Evolutionary conservation across 2,888 invertebrate genomes (phyloP).

Genomic region (Rhingia rostrata): DNA sequence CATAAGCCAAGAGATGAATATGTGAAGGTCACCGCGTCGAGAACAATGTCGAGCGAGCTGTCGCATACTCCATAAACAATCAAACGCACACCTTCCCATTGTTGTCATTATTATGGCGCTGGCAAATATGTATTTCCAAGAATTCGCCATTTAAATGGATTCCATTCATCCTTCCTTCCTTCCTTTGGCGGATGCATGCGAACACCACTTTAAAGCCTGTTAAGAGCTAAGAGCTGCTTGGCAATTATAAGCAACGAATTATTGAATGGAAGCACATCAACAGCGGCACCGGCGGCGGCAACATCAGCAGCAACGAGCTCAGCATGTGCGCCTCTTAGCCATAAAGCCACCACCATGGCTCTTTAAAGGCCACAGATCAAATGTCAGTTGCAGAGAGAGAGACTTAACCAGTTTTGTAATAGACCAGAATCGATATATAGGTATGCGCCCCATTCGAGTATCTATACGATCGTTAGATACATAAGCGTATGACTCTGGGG

Average conservation of each 20-base stretch:
- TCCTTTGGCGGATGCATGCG: constrained; percentile 12
- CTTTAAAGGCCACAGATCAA: constrained; percentile 73
- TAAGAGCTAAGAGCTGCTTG: constrained; percentile 10
- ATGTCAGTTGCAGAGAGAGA: constrained; percentile 67
- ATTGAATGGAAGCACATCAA: constrained; percentile 63
- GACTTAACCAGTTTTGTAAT: constrained; percentile 72
- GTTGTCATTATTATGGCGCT: constrained; percentile 38
- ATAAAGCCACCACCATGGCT: constrained; percentile 54
- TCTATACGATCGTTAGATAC: background rate
- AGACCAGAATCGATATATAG: constrained; percentile 66
- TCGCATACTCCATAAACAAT: constrained; percentile 66
- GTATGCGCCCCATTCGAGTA: constrained; percentile 50
- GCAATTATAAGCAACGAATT: constrained; percentile 60
- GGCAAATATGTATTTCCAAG: constrained; percentile 20
- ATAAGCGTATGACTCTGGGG: background rate
- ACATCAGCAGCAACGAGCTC: constrained; percentile 36
- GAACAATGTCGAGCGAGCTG: constrained; percentile 53
- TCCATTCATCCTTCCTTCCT: constrained; percentile 46
- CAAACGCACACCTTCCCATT: constrained; percentile 70
- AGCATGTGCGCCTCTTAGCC: constrained; percentile 58
- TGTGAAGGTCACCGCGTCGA: constrained; percentile 40
- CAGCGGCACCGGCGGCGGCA: constrained; percentile 43
- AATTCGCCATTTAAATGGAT: constrained; percentile 68
- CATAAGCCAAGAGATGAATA: constrained; percentile 34
- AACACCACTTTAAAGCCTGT: background rate